A percentile compares a stretch with the other conserved stretches of the same genome.
phyloP scores from a whole-genome alignment of 2,888 invertebrate species.

The Ceramica pisi region DNA sequence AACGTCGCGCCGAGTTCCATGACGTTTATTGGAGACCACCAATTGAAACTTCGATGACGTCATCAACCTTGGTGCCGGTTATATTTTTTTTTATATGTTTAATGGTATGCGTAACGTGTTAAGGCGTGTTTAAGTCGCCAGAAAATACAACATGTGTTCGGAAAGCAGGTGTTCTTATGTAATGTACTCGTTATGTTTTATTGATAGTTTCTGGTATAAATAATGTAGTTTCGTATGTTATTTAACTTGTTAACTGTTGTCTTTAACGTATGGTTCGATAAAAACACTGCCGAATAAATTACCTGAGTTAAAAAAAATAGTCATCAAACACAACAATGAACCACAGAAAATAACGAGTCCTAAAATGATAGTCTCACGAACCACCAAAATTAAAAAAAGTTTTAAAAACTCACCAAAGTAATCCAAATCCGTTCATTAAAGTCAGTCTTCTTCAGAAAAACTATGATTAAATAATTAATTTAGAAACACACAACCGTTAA shows the following conservation, averaged over 20 bases:
- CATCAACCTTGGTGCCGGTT: conserved; percentile 56
- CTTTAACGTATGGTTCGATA: conserved; percentile 44
- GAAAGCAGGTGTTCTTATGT: conserved; percentile 58
- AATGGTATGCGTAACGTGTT: conserved; percentile 47
- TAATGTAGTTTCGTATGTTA: conserved; percentile 14
- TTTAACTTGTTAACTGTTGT: conserved; percentile 18
- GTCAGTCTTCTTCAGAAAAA: conserved; percentile 71
- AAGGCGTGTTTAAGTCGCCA: conserved; percentile 36
- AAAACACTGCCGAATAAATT: conserved; percentile 1
- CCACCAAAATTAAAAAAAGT: conserved; percentile 18
- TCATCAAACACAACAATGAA: conserved; percentile 10
- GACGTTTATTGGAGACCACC: conserved; percentile 64
- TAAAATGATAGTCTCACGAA: conserved; percentile 1
- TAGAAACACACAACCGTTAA: conserved; percentile 72
- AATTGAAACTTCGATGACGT: conserved; percentile 68
- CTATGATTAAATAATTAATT: conserved; percentile 61
- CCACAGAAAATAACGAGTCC: background rate
- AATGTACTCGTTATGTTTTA: conserved; percentile 41
- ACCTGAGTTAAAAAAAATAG: background rate
- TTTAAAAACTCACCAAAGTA: conserved; percentile 85
- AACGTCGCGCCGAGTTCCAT: conserved; percentile 66
- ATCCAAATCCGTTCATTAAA: conserved; percentile 90
- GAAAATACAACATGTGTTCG: conserved; percentile 54
- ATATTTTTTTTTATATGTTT: conserved; percentile 21
- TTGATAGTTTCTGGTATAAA: conserved; percentile 39